Evolutionary conservation across 1,140 invertebrate genomes (phyloP).

Genomic region (Myzus persicae): DNA sequence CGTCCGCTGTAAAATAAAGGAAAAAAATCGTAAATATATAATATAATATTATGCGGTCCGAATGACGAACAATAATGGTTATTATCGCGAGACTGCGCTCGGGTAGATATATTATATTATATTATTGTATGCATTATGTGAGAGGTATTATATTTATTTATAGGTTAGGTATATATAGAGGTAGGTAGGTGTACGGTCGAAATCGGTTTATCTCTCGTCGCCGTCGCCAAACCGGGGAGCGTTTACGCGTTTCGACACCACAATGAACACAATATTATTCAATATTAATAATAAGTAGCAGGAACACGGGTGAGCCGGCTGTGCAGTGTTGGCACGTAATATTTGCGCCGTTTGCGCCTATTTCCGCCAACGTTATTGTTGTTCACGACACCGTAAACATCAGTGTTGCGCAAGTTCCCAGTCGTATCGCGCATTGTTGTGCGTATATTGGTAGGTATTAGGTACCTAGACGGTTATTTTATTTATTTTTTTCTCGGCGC

Average conservation of each 20-base stretch:
- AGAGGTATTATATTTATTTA: not conserved
- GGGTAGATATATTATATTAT: not conserved
- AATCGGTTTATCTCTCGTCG: conserved; percentile 20
- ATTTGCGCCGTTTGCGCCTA: conserved; percentile 11
- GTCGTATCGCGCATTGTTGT: conserved; percentile 32
- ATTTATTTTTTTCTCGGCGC: conserved; percentile 37
- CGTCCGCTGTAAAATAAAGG: not conserved
- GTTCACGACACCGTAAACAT: conserved; percentile 30
- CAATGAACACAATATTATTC: not conserved
- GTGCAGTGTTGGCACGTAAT: not conserved
- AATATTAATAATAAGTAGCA: not conserved
- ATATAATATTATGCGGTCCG: not conserved
- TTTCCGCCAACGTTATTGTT: conserved; percentile 52
- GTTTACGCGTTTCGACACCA: conserved; percentile 17
- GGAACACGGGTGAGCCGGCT: not conserved
- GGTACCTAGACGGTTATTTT: conserved; percentile 40
- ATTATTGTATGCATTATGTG: not conserved
- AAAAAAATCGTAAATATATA: not conserved
- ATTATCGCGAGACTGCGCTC: conserved; percentile 5
- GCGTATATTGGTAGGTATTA: not conserved
- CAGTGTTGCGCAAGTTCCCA: conserved; percentile 6
- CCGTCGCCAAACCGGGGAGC: not conserved
- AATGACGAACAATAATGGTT: not conserved
- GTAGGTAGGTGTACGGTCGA: not conserved
- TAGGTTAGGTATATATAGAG: not conserved